Base-by-base conservation (phyloP, 2,888 invertebrate genomes). In the Epirrhoe alternata region DNA sequence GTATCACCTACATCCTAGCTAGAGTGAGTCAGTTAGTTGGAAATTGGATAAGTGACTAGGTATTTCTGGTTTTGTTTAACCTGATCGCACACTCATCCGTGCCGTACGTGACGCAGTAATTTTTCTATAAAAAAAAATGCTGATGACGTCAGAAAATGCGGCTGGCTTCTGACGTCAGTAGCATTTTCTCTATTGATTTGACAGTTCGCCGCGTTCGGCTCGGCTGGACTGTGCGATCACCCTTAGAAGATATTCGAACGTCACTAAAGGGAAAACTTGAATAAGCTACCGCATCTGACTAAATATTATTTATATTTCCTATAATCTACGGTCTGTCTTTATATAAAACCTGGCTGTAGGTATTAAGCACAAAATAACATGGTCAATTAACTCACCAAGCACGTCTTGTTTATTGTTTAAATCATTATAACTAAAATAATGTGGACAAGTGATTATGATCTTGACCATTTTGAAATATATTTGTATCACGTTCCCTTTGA, bases 331-430 rank as follows among this genome's bases (percentile, higher is more conserved):
- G 17, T 45, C 31, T 17, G 16, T 49, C 5, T 16, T 16, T 17
- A 10, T 24, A 10, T 8, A n/a, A 16, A 30, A 59, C 31, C 52
- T 66, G 47, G 16, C 33, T 16, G 16, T 12, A 35, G 35, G 5
- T 45, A 49, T 54, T 17, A 24, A 61, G 57, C 61, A 60, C 52
- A 58, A 58, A 61, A 64, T 49, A 33, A 55, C 42, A 56, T 61
- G 64, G 54, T 57, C 66, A 66, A 69, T 74, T 71, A 68, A 82
- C 77, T 84, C 81, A 77, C 84, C 77, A 84, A 88, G 84, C 92
- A 92, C 92, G 92, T 86, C 80, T 85, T 84, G 84, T 84, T 89
- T 88, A 89, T 89, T 87, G 89, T 91, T 85, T 79, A 83, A 82
- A 79, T 86, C 73, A 76, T 87, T 86, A 85, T 77, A 81, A 82